These are phyloP conservation scores for Echinometra lucunter DNA, from an alignment of 53 echinoderm and acorn worm species.

Conservation along the genomic window DNA sequence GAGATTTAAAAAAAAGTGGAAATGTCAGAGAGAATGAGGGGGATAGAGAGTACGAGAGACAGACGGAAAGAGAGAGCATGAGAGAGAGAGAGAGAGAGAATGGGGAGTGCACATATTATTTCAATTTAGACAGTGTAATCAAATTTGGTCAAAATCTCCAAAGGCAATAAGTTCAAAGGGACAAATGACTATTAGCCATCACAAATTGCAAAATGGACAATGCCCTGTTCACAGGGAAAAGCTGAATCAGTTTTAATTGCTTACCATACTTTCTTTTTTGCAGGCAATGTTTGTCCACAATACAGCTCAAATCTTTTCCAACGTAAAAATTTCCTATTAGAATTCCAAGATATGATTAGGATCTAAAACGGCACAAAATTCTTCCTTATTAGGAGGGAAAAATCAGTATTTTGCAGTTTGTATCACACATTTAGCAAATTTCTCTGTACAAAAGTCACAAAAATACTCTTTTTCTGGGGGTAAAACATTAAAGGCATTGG, in stretches of 20 bases:
- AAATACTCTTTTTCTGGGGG: too few relatives aligned
- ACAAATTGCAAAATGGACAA: background rate
- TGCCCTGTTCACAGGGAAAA: background rate
- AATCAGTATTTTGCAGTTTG: too few relatives aligned
- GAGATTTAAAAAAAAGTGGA: too few relatives aligned
- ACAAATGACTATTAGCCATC: background rate
- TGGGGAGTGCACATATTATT: background rate
- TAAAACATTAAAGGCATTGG: too few relatives aligned
- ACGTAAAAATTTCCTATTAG: background rate
- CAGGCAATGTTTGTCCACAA: background rate
- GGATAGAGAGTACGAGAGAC: background rate
- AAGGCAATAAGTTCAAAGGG: background rate
- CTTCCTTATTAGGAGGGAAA: too few relatives aligned
- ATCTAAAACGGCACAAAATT: too few relatives aligned
- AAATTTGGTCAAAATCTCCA: background rate
- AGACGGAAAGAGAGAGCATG: background rate
- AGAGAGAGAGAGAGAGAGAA: background rate
- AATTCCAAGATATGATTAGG: too few relatives aligned
- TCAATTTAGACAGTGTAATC: background rate
- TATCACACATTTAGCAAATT: too few relatives aligned
- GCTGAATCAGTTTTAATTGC: background rate
- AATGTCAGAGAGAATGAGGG: too few relatives aligned
- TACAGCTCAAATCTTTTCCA: background rate
- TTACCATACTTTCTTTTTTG: background rate
- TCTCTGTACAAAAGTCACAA: too few relatives aligned